Conservation (phyloP, 2,888 invertebrate genomes). For the Diploptera punctata region DNA sequence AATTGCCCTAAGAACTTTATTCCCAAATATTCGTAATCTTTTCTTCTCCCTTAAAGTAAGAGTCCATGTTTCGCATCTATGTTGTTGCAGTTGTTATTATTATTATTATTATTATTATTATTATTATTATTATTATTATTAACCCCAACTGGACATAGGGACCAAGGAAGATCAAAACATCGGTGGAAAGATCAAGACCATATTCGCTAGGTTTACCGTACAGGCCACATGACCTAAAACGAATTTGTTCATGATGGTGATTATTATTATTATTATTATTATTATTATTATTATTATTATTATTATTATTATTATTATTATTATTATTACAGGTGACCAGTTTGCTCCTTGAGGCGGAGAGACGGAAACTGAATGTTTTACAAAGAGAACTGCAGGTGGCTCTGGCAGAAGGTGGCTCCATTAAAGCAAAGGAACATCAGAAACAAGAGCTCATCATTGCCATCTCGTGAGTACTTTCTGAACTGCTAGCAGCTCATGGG, state of each 20-base stretch:
- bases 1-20: too few relatives aligned
- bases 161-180: too few relatives aligned
- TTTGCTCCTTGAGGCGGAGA: conserved; percentile 70
- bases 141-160: too few relatives aligned
- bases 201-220: too few relatives aligned
- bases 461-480: conserved; percentile 64
- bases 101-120: background rate
- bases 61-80: too few relatives aligned
- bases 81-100: background rate
- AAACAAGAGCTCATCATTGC: conserved; percentile 68
- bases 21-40: too few relatives aligned
- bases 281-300: background rate
- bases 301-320: background rate
- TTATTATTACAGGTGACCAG: conserved; percentile 64
- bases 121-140: background rate
- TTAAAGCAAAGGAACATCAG: conserved; percentile 70
- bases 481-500: background rate
- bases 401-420: conserved; percentile 66
- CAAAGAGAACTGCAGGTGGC: conserved; percentile 70
- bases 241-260: too few relatives aligned
- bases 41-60: too few relatives aligned
- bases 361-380: conserved; percentile 68
- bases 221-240: too few relatives aligned
- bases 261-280: too few relatives aligned
- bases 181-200: too few relatives aligned